Conservation (phyloP, 2,797 vertebrate genomes). For the Dallia pectoralis region DNA sequence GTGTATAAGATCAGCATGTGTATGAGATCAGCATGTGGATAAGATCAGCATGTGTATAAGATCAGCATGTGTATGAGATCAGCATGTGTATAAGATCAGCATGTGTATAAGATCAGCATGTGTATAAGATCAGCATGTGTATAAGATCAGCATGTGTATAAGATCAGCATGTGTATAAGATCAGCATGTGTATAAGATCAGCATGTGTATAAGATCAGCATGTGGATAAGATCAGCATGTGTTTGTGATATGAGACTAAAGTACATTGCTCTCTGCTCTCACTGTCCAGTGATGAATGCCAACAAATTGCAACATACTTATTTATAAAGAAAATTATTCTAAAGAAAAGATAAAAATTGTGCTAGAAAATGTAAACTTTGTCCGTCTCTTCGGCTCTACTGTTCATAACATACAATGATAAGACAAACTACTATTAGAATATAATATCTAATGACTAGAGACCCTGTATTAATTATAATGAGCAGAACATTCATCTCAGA, state of each 20-base stretch:
- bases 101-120: too few relatives aligned
- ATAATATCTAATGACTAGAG: neutral
- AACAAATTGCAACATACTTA: neutral
- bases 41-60: too few relatives aligned
- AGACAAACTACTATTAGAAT: too few relatives aligned
- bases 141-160: too few relatives aligned
- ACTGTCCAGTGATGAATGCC: neutral
- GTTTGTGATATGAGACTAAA: neutral
- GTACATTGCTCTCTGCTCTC: neutral
- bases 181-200: too few relatives aligned
- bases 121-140: too few relatives aligned
- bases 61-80: too few relatives aligned
- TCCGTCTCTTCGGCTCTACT: neutral
- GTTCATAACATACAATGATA: neutral
- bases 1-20: too few relatives aligned
- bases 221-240: neutral
- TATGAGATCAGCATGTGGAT: too few relatives aligned
- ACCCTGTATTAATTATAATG: neutral
- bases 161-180: too few relatives aligned
- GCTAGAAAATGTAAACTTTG: neutral
- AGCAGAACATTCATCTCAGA: neutral
- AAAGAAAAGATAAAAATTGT: neutral
- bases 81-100: too few relatives aligned
- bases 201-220: too few relatives aligned
- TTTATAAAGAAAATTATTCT: neutral